A percentile compares a stretch with the other conserved stretches of the same genome.
phyloP scores from a whole-genome alignment of 1,140 invertebrate species.

The Paraescarpia echinospica region DNA sequence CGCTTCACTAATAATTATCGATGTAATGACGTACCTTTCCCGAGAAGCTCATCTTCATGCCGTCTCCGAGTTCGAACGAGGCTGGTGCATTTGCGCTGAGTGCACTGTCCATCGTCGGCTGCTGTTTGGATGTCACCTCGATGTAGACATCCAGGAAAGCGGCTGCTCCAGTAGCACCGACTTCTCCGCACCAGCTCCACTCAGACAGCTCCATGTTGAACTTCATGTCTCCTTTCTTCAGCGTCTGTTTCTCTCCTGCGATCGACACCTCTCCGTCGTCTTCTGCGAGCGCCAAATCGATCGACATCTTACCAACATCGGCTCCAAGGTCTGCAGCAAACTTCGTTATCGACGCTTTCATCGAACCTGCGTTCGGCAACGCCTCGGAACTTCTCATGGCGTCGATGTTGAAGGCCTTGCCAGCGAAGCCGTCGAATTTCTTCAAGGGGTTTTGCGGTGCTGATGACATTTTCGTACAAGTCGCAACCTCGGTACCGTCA shows the following conservation, averaged over 20 bases:
- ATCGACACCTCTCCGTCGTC: background rate
- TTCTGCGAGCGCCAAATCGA: background rate
- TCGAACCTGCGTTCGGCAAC: background rate
- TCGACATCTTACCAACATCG: background rate
- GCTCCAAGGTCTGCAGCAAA: background rate
- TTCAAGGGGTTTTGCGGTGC: background rate
- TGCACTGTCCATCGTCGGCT: background rate
- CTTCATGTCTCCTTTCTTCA: slow-evolving; percentile 5
- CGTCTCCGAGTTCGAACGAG: background rate
- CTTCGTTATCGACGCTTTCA: background rate
- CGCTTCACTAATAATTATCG: too few species aligned
- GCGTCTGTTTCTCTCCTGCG: background rate
- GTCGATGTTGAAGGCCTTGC: background rate
- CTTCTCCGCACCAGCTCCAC: background rate
- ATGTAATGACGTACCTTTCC: background rate
- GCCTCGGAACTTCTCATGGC: background rate
- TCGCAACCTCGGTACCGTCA: background rate
- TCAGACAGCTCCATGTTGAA: background rate
- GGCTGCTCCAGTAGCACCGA: background rate
- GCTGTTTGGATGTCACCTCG: background rate
- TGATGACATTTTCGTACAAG: background rate
- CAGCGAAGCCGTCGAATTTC: background rate
- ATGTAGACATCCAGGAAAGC: background rate
- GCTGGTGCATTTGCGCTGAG: background rate
- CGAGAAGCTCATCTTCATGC: background rate